Percentiles rank a stretch among this genome's conserved stretches.
Conservation (phyloP, 2,113 vertebrate species). For the Catharus fuscescens region DNA sequence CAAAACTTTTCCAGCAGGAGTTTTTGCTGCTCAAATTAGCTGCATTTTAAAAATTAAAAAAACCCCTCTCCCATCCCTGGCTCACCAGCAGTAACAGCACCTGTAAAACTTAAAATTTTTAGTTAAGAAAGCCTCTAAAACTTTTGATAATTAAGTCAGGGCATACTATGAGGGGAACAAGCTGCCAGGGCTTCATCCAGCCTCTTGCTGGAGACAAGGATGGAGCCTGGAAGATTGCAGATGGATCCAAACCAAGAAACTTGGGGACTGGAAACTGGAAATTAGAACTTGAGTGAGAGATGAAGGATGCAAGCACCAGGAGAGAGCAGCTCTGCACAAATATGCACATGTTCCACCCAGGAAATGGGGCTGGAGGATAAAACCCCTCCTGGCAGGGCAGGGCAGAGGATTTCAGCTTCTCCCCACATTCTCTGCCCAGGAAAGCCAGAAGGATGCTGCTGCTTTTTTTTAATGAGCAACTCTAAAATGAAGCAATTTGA, state of each 20-base stretch:
- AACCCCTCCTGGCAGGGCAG: neutral
- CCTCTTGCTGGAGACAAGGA: neutral
- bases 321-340: neutral
- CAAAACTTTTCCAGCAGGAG: neutral
- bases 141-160: neutral
- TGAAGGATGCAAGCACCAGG: neutral
- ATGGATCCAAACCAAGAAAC: neutral
- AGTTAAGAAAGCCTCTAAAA: neutral
- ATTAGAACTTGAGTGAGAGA: neutral
- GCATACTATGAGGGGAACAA: neutral
- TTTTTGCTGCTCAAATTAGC: neutral
- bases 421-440: neutral
- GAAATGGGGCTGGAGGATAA: neutral
- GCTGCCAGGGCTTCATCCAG: neutral
- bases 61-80: fast-evolving
- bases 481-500: neutral
- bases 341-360: neutral
- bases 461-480: neutral
- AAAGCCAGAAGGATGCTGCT: neutral
- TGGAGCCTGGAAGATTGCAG: neutral
- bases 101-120: neutral
- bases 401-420: neutral
- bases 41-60: neutral
- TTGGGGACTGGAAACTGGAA: neutral
- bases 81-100: neutral